Conservation (phyloP, 2,113 vertebrate genomes). For the Myotis brandtii region DNA sequence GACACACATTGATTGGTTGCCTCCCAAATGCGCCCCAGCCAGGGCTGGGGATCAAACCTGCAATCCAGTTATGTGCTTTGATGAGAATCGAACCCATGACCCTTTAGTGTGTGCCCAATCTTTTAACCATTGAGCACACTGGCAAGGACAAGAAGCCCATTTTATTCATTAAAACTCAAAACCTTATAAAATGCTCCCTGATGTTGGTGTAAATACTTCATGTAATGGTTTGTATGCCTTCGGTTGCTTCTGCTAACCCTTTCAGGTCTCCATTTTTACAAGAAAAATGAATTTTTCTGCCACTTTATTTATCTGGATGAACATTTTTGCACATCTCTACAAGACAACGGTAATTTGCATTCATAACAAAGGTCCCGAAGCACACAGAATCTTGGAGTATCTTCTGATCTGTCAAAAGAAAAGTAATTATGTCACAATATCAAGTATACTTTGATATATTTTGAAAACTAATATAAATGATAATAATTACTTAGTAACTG, state of each 20-base stretch:
- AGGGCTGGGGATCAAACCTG: too few species aligned
- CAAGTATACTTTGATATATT: neutral
- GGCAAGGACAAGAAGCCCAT: neutral
- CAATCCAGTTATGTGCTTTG: too few species aligned
- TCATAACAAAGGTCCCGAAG: neutral
- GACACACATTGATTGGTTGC: too few species aligned
- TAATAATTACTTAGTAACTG: neutral
- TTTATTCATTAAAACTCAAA: neutral
- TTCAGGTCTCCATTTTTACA: neutral
- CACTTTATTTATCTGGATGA: neutral
- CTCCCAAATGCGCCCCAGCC: too few species aligned
- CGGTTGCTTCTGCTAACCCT: neutral
- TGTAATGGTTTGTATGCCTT: neutral
- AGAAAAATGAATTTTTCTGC: neutral
- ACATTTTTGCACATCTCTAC: neutral
- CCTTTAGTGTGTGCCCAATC: too few species aligned
- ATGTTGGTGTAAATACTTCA: neutral
- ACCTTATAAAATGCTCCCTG: neutral
- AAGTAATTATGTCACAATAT: slow-evolving; percentile 18
- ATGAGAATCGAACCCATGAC: too few species aligned
- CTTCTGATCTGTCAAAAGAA: slow-evolving; percentile 21
- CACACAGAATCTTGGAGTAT: neutral
- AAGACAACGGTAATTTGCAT: neutral
- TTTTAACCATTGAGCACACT: too few species aligned
- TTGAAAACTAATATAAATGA: slow-evolving; percentile 41